phyloP scores from a whole-genome alignment of 2,797 vertebrate species.

The Cryptoblepharus egeriae region DNA sequence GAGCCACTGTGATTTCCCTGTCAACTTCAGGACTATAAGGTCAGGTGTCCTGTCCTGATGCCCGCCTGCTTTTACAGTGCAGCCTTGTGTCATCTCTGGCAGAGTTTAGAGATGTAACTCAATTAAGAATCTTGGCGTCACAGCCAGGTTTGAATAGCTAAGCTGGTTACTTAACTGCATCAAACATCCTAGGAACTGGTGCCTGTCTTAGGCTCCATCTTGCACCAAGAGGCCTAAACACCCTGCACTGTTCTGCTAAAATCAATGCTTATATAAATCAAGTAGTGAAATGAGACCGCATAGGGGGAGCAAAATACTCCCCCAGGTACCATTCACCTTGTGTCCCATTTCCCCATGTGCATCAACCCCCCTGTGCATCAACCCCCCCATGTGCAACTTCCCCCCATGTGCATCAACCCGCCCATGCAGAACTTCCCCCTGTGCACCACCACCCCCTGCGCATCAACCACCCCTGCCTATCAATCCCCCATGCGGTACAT shows the following conservation, averaged over 20 bases:
- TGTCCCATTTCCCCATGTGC: too few relatives aligned
- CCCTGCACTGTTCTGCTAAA: background rate
- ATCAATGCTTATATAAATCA: background rate
- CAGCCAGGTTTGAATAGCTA: background rate
- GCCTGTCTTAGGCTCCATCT: background rate
- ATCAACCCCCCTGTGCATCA: too few relatives aligned
- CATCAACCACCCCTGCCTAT: too few relatives aligned
- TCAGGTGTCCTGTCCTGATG: background rate
- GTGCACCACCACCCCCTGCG: too few relatives aligned
- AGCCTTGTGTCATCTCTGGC: background rate
- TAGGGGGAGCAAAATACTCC: too few relatives aligned
- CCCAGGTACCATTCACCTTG: too few relatives aligned
- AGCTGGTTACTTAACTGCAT: slow-evolving; percentile 44
- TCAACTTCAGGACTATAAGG: background rate
- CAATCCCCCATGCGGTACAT: too few relatives aligned
- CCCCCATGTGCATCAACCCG: too few relatives aligned
- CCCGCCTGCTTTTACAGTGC: background rate
- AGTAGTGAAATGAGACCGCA: too few relatives aligned
- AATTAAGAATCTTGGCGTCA: slow-evolving; percentile 40
- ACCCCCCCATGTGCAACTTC: too few relatives aligned
- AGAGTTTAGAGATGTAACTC: slow-evolving; percentile 56
- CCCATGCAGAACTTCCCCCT: too few relatives aligned
- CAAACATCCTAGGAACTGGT: background rate
- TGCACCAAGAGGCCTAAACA: background rate
- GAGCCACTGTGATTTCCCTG: background rate